Base-by-base conservation (phyloP, 2,797 vertebrate genomes). In the Thunnus albacares region DNA sequence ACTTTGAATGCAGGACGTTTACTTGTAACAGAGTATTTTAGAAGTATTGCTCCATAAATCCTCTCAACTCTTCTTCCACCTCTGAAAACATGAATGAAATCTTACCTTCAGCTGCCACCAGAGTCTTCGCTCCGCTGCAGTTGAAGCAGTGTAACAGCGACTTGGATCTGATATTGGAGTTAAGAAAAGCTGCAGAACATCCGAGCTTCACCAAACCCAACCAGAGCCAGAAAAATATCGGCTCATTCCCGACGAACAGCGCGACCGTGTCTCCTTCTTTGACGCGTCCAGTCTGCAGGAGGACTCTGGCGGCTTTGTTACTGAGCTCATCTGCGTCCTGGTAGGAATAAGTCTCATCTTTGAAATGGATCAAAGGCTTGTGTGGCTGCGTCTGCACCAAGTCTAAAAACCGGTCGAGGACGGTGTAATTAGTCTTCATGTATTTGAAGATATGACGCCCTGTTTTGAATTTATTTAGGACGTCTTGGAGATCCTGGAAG, bases 161-260 rank as follows among this genome's bases (percentile, higher is more conserved):
- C 51, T 87, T 92, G 11, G 92, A 84, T 38, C 96, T 88, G 89
- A 96, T 80, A 92, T 94, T 96, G 88, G 12, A 82, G 91, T 97
- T 97, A 79, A 98, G 94, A 11, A 97, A 93, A 11, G 96, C 88
- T 60, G 93, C 83, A 1, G 92, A 65, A 61, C 96, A 97, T 70
- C 97, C 97, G 60, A 97, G 57, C 82, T 97, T 97, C 38, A 67
- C 4, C 79, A 96, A 70, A 10, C 92, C 96, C 41, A 97, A 89
- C 95, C 95, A 96, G 26, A 95, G 68, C 92, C 95, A 96, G 60
- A 96, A 33, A 56, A 93, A 97, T 59, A 89, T 49, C 0, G 96
- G 96, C 38, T 95, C 89, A 26, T 96, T 97, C 41, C 87, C 85
- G 84, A 95, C 58, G 45, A 96, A 93, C 12, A 97, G 52, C 0